These are phyloP conservation scores for Riparia riparia DNA, from an alignment of 2,113 vertebrate genomes.

Conservation along the genomic window DNA sequence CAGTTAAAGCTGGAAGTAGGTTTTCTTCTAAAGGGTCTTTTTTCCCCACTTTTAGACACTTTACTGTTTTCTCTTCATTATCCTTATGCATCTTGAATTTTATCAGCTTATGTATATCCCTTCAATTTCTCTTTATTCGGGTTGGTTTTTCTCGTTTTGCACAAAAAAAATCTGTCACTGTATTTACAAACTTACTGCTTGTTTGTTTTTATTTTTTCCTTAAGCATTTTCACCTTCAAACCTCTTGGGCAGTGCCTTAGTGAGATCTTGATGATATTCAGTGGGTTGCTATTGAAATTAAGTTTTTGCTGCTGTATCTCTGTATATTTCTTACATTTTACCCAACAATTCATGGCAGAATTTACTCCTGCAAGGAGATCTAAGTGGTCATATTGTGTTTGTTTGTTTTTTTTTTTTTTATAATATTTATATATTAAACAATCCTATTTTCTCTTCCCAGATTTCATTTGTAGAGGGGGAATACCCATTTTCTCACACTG, in stretches of 20 bases:
- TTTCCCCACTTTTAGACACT: fast-evolving
- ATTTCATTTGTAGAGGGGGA: neutral
- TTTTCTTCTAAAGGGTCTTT: neutral
- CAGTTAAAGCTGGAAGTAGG: neutral
- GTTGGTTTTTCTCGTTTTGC: neutral
- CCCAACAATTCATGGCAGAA: neutral
- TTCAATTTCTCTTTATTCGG: neutral
- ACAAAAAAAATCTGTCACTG: neutral
- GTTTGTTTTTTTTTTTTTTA: too few species aligned
- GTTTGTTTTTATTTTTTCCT: neutral
- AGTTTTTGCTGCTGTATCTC: neutral
- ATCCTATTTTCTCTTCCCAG: neutral
- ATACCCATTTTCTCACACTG: neutral
- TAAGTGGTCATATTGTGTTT: neutral
- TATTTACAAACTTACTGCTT: neutral
- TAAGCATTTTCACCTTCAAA: neutral
- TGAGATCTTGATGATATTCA: neutral
- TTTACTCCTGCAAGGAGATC: neutral
- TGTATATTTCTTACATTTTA: neutral
- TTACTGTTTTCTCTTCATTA: neutral
- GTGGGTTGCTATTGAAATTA: neutral
- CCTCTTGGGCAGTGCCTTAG: neutral
- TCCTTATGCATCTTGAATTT: neutral
- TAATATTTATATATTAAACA: neutral
- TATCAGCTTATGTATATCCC: neutral